Conservation (phyloP, 2,797 vertebrate species). For the Brotula barbata region DNA sequence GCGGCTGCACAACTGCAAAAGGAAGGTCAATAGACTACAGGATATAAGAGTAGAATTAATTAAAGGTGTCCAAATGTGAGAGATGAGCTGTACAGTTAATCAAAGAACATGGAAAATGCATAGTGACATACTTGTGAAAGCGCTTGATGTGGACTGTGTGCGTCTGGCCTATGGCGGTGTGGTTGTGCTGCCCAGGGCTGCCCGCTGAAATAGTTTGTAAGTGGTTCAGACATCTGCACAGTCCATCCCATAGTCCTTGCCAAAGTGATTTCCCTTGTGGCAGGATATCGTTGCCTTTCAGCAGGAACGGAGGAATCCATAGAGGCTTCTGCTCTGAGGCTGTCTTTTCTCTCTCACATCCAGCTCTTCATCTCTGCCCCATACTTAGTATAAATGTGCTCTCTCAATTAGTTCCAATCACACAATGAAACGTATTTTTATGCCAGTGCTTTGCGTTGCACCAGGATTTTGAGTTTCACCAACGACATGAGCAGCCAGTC, state of each 20-base stretch:
- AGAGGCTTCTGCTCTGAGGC: background rate
- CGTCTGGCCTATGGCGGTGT: constrained; percentile 12
- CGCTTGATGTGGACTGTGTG: background rate
- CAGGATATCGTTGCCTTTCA: constrained; percentile 1
- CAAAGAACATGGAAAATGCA: constrained; percentile 1
- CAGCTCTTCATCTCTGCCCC: constrained; percentile 4
- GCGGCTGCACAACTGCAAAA: background rate
- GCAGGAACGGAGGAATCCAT: constrained; percentile 12
- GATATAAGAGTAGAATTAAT: background rate
- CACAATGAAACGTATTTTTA: constrained; percentile 11
- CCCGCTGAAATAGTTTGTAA: constrained; percentile 33
- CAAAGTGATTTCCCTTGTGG: constrained; percentile 30
- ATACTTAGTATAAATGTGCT: constrained; percentile 7
- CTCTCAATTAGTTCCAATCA: constrained; percentile 12
- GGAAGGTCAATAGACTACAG: constrained; percentile 10
- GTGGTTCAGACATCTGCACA: constrained; percentile 12
- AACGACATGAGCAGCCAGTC: constrained; percentile 12
- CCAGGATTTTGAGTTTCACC: constrained; percentile 6
- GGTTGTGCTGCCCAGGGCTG: constrained; percentile 14
- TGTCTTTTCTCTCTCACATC: background rate
- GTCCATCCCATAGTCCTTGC: constrained; percentile 24
- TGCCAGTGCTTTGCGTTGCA: background rate
- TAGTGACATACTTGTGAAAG: constrained; percentile 8
- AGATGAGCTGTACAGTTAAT: constrained; percentile 5
- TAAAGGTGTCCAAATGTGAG: constrained; percentile 6